These are phyloP conservation scores for Capromys pilorides DNA, from an alignment of 2,797 vertebrate genomes.

Conservation along the genomic window DNA sequence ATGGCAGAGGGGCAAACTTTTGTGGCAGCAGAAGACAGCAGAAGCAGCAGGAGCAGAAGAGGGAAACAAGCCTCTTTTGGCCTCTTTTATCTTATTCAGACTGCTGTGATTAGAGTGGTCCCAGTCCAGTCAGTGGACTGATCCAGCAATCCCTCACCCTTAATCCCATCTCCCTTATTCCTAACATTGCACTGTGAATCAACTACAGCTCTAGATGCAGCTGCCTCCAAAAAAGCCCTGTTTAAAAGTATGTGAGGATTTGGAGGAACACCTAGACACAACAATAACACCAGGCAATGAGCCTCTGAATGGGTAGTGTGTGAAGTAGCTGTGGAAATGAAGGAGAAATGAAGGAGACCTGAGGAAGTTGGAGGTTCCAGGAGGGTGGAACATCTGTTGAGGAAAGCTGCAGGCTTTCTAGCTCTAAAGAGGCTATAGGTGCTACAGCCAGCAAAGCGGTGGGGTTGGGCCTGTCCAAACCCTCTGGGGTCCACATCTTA, in stretches of 20 bases:
- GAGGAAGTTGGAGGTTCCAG: neutral
- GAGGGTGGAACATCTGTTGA: neutral
- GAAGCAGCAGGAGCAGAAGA: neutral
- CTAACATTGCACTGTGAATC: no score
- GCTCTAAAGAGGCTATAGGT: neutral
- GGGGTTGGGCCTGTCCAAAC: neutral
- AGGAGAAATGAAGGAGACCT: neutral
- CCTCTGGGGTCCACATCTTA: no score
- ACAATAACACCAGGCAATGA: neutral
- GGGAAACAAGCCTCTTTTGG: neutral
- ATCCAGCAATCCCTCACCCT: neutral
- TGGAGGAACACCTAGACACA: neutral
- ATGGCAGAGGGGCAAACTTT: neutral
- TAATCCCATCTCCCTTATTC: neutral
- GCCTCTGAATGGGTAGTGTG: neutral
- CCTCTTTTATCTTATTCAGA: neutral
- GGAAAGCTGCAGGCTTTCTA: neutral
- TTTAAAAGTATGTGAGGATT: neutral
- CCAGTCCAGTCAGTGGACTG: neutral
- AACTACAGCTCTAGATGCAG: neutral
- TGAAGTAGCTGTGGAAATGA: neutral
- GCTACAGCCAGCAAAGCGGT: neutral
- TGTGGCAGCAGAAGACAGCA: neutral
- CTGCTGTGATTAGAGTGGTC: neutral
- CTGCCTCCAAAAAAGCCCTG: neutral